Conservation (phyloP, 2,888 invertebrate species). For the Hecatera dysodea region DNA sequence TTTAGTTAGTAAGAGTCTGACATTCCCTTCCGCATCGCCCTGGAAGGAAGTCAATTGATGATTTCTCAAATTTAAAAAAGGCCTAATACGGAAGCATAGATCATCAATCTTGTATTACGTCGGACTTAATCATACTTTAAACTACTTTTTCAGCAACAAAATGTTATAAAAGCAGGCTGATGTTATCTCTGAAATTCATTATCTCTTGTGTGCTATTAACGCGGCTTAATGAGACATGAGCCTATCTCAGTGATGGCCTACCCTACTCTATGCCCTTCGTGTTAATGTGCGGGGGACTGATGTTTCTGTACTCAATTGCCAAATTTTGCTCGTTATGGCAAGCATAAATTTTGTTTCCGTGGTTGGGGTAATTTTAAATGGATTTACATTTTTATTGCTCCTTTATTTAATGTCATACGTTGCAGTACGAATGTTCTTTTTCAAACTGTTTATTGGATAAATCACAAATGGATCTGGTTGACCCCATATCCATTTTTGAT, state of each 20-base stretch:
- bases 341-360: conserved; percentile 33
- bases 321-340: conserved; percentile 46
- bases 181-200: conserved; percentile 59
- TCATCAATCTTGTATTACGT: conserved; percentile 31
- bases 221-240: conserved; percentile 52
- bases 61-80: too few species aligned
- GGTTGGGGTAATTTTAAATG: conserved; percentile 2
- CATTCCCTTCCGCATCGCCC: too few species aligned
- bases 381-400: conserved; percentile 33
- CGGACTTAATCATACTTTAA: conserved; percentile 32
- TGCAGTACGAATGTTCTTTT: not conserved
- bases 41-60: too few species aligned
- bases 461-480: not conserved
- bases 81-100: not conserved
- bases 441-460: not conserved
- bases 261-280: conserved; percentile 8
- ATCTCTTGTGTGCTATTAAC: conserved; percentile 58
- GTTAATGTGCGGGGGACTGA: conserved; percentile 38
- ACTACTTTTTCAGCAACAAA: conserved; percentile 42
- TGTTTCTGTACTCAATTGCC: conserved; percentile 43
- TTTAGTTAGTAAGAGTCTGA: too few species aligned
- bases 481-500: too few species aligned
- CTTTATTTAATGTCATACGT: not conserved
- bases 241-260: conserved; percentile 39
- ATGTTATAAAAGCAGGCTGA: conserved; percentile 53